A percentile compares a stretch with the other conserved stretches of the same genome.
Conservation (phyloP, 2,113 vertebrate species). For the Urocolius indicus region DNA sequence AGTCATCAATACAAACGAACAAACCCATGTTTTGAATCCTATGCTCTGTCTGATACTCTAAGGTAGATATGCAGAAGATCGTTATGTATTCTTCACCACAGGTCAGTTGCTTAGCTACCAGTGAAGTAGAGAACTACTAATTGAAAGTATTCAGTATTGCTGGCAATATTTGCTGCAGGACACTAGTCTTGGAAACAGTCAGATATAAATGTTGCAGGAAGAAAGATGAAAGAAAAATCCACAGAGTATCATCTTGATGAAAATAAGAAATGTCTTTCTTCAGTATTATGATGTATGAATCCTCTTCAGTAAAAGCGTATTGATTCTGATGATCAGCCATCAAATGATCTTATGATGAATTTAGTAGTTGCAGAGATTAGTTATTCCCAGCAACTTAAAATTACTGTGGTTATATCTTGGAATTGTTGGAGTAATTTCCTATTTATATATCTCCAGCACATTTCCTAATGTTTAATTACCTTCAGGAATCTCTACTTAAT, state of each 20-base stretch:
- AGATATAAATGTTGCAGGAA: constrained; percentile 64
- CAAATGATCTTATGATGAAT: constrained; percentile 8
- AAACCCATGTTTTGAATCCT: constrained; percentile 40
- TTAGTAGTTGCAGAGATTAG: neutral
- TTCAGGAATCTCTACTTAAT: neutral
- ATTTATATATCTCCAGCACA: neutral
- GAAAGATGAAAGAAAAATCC: constrained; percentile 45
- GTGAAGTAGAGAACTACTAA: constrained; percentile 79
- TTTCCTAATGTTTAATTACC: constrained; percentile 25
- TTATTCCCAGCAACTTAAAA: neutral
- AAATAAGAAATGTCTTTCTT: neutral
- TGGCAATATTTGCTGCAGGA: constrained; percentile 75
- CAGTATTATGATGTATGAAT: neutral
- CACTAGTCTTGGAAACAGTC: constrained; percentile 61
- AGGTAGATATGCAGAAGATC: constrained; percentile 66
- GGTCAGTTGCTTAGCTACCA: constrained; percentile 84
- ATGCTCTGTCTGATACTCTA: constrained; percentile 13
- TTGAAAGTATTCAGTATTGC: constrained; percentile 78
- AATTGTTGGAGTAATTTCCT: constrained; percentile 10
- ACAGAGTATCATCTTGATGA: neutral
- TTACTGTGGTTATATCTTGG: neutral
- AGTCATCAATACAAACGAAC: neutral
- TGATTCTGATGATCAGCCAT: constrained; percentile 8
- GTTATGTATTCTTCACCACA: constrained; percentile 81
- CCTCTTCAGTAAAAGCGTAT: neutral